Conservation (phyloP, 2,113 vertebrate genomes). For the Brachyhypopomus occidentalis region DNA sequence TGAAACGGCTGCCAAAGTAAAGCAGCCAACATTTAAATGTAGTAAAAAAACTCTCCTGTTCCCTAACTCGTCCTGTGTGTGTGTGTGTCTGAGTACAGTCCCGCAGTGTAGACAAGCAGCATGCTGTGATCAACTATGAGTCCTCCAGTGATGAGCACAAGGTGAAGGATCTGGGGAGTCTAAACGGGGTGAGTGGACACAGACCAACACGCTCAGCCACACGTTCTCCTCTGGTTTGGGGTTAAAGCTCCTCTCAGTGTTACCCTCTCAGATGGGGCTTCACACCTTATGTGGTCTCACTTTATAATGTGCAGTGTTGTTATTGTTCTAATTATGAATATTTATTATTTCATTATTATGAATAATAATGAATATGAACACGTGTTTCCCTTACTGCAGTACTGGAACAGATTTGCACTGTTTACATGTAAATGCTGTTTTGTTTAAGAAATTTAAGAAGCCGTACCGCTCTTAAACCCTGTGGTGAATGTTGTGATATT, state of each 20-base stretch:
- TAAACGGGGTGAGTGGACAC: slow-evolving; percentile 89
- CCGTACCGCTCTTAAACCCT: background rate
- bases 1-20: background rate
- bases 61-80: slow-evolving; percentile 13
- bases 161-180: slow-evolving; percentile 95
- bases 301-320: background rate
- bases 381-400: background rate
- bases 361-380: no score
- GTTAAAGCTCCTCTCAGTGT: no score
- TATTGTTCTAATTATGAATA: no score
- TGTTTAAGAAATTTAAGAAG: background rate
- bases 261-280: background rate
- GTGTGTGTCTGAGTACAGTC: slow-evolving; percentile 77
- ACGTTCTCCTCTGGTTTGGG: no score
- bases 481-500: background rate
- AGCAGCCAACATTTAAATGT: background rate
- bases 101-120: slow-evolving; percentile 96
- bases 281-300: background rate
- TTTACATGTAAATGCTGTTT: background rate
- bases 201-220: no score
- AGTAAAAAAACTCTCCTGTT: background rate
- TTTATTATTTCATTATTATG: no score
- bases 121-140: slow-evolving; percentile 97
- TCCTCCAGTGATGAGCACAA: slow-evolving; percentile 86
- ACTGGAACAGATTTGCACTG: background rate